Evolutionary conservation across 2,888 invertebrate genomes (phyloP), one percentile per base, ranked within the genome.

Genomic region (Polia nebulosa): DNA sequence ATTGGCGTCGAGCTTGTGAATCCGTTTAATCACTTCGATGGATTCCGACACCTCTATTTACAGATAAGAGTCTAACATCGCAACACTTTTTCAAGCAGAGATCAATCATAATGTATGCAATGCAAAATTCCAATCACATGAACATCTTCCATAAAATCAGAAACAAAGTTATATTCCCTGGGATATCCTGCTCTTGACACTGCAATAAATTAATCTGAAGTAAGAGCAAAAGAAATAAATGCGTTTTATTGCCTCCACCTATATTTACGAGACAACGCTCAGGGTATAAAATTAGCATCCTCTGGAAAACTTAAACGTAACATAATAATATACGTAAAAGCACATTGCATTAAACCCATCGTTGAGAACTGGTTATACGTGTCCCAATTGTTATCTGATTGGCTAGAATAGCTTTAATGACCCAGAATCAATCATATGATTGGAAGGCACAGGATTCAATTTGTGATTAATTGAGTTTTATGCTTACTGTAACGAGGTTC

Each of bases 251-350:
- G 52, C 74, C 52, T 44, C 51, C 45, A 75, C 61, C 74, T 81
- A 75, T 77, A 81, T 83, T 81, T 74, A 76, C 72, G 70, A 79
- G 78, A 78, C 74, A 70, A 57, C 64, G 55, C 55, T 62, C 62
- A 68, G 59, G 55, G 44, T 55, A 73, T 75, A 73, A 83, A 83
- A 83, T 84, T 82, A 78, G 66, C 69, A 80, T 80, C 68, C 69
- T 75, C 74, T 77, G 53, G 71, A 68, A 65, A 69, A 51, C 68
- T 73, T 65, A 80, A 80, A 73, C 59, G 63, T 73, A 67, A 66
- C 49, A 49, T 84, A 82, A 82, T 84, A 56, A 82, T 80, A 73
- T 65, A 71, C 41, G 45, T 62, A 49, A 55, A 76, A 57, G 32
- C 64, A 65, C 22, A 56, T 36, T 53, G 36, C 52, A 34, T 25